A percentile compares a stretch with the other conserved stretches of the same genome.
Conservation (phyloP, 1,140 invertebrate genomes). For the Aricia agestis region DNA sequence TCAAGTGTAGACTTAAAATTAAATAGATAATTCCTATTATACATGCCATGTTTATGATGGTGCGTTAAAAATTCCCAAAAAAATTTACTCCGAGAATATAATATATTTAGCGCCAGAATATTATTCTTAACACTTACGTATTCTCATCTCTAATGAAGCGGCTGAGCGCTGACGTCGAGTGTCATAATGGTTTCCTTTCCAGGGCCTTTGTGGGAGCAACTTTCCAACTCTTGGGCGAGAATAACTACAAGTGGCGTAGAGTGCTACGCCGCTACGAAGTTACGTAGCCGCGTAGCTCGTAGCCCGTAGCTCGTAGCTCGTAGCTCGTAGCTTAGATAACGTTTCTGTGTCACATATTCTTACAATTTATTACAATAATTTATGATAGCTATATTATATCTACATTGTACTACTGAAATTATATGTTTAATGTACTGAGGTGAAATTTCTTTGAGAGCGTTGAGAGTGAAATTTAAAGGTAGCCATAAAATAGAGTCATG, state of each 20-base stretch:
- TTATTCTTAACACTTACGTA: background rate
- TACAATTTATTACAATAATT: background rate
- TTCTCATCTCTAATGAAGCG: constrained; percentile 58
- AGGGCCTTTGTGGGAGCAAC: constrained; percentile 62
- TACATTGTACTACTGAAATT: too few relatives aligned
- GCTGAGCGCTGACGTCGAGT: constrained; percentile 50
- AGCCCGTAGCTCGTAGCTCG: too few relatives aligned
- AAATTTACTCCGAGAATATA: background rate
- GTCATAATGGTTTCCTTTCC: constrained; percentile 67
- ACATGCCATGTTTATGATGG: too few relatives aligned
- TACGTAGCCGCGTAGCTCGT: background rate
- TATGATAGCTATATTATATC: too few relatives aligned
- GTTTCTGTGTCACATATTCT: background rate
- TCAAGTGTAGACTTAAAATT: too few relatives aligned
- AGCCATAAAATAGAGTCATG: too few relatives aligned
- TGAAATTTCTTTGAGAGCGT: too few relatives aligned
- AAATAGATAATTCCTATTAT: too few relatives aligned
- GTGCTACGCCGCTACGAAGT: constrained; percentile 27
- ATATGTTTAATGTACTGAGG: too few relatives aligned
- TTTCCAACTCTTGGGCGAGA: constrained; percentile 52
- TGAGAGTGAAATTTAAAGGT: too few relatives aligned
- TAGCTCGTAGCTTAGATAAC: background rate
- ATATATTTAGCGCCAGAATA: background rate
- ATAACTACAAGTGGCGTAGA: constrained; percentile 52
- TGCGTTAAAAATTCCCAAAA: background rate